Percentiles rank a stretch among this genome's conserved stretches.
These are phyloP conservation scores for Menidia menidia DNA, from an alignment of 2,797 vertebrate species.

Conservation along the genomic window DNA sequence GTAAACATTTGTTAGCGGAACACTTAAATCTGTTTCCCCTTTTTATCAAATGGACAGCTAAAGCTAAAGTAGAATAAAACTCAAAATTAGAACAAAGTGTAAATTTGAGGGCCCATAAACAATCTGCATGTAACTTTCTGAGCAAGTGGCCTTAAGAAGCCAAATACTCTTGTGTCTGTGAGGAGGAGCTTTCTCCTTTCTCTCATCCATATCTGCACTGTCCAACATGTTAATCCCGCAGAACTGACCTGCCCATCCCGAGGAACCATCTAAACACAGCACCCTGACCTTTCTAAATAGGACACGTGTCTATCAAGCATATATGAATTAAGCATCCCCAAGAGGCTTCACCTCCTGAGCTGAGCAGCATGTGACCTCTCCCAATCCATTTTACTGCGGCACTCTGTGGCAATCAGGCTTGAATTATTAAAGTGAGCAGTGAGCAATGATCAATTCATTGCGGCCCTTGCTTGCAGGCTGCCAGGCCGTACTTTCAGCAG, in stretches of 20 bases:
- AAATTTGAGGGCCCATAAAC: background rate
- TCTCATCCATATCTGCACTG: constrained; percentile 56
- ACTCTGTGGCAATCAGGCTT: constrained; percentile 85
- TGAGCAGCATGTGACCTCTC: constrained; percentile 85
- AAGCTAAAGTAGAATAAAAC: constrained; percentile 20
- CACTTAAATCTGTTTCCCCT: background rate
- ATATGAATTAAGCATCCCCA: constrained; percentile 92
- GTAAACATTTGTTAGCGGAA: constrained; percentile 1
- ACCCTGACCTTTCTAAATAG: constrained; percentile 89
- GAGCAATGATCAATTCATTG: constrained; percentile 86
- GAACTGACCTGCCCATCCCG: constrained; percentile 71
- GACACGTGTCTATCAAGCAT: constrained; percentile 92
- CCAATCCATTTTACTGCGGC: constrained; percentile 86
- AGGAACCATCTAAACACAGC: constrained; percentile 65
- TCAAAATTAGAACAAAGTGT: constrained; percentile 15
- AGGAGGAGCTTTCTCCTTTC: constrained; percentile 17
- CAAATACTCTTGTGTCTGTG: constrained; percentile 30
- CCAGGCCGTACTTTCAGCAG: constrained; percentile 76
- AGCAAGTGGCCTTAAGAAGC: constrained; percentile 17
- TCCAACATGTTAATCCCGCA: constrained; percentile 70
- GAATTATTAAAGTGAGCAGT: constrained; percentile 87
- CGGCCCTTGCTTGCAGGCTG: constrained; percentile 66
- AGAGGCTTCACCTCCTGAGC: constrained; percentile 89
- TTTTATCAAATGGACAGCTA: constrained; percentile 21
- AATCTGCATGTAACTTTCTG: constrained; percentile 21